A percentile compares a stretch with the other conserved stretches of the same genome.
These are phyloP conservation scores for Chymomyza procnemis DNA, from an alignment of 2,888 invertebrate genomes.

Conservation along the genomic window DNA sequence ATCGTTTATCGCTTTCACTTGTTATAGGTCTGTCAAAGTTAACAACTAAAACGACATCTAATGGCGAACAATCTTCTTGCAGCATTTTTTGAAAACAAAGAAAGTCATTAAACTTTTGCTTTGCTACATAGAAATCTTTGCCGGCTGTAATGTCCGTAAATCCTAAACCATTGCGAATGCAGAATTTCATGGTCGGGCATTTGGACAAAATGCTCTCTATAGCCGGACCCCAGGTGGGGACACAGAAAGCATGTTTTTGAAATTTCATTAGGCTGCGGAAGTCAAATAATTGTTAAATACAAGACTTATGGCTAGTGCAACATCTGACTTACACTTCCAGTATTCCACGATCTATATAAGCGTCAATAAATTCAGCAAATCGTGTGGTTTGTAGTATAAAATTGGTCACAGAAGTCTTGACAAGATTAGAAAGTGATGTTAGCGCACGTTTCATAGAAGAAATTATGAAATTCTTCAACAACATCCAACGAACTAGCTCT, in stretches of 20 bases:
- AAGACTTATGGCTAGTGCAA: not conserved
- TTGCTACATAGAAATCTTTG: constrained; percentile 73
- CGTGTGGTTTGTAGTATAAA: constrained; percentile 74
- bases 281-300: too few relatives aligned
- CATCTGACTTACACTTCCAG: constrained; percentile 65
- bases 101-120: constrained; percentile 67
- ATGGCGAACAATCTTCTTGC: constrained; percentile 68
- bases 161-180: constrained; percentile 82
- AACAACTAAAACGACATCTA: constrained; percentile 66
- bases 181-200: constrained; percentile 83
- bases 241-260: constrained; percentile 73
- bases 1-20: constrained; percentile 19
- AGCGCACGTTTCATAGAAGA: constrained; percentile 68
- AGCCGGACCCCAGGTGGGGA: constrained; percentile 82
- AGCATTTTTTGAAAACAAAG: constrained; percentile 62
- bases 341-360: constrained; percentile 68
- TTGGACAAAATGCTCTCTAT: constrained; percentile 81
- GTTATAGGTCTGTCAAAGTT: constrained; percentile 63
- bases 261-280: constrained; percentile 12
- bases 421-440: constrained; percentile 63
- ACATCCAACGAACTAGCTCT: constrained; percentile 42
- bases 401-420: constrained; percentile 73
- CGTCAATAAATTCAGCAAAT: constrained; percentile 60
- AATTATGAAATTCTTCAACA: constrained; percentile 52
- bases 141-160: constrained; percentile 81